Evolutionary conservation across 2,888 invertebrate genomes (phyloP).

Genomic region (Erynnis tages): DNA sequence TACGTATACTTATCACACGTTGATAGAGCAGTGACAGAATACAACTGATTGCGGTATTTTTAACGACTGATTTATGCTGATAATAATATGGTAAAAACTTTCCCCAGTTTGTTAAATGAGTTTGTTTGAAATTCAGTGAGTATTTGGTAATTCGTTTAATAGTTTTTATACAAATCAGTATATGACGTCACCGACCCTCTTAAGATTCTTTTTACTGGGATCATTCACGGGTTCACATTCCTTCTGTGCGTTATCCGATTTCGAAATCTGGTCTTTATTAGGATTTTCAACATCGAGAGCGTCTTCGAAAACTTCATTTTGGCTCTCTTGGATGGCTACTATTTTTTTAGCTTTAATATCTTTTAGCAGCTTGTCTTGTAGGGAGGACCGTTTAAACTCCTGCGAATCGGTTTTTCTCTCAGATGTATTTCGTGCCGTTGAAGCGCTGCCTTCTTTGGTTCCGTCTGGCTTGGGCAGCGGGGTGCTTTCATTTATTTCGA

Average conservation of each 20-base stretch:
- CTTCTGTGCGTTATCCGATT: slow-evolving; percentile 1
- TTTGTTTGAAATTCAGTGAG: too few relatives aligned
- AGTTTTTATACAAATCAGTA: too few relatives aligned
- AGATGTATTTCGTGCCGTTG: slow-evolving; percentile 39
- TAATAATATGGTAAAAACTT: too few relatives aligned
- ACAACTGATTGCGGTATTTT: too few relatives aligned
- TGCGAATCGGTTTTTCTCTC: slow-evolving; percentile 38
- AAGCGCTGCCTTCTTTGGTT: slow-evolving; percentile 40
- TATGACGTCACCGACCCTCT: slow-evolving; percentile 65
- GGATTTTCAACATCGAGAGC: slow-evolving; percentile 20
- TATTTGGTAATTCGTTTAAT: too few relatives aligned
- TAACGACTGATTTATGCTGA: too few relatives aligned
- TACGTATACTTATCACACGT: too few relatives aligned
- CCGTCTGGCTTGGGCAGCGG: slow-evolving; percentile 59
- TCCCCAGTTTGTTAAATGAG: too few relatives aligned
- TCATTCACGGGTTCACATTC: slow-evolving; percentile 14
- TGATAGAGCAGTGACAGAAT: too few relatives aligned
- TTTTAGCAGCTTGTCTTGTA: slow-evolving; percentile 29
- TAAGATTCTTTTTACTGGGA: slow-evolving; percentile 56
- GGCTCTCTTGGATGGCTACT: slow-evolving; percentile 55
- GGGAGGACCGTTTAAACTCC: slow-evolving; percentile 21
- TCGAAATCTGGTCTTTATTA: neutral
- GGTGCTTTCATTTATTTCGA: slow-evolving; percentile 54
- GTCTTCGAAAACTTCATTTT: slow-evolving; percentile 47
- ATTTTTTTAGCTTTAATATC: slow-evolving; percentile 44